Evolutionary conservation across 2,888 invertebrate genomes (phyloP).

Genomic region (Empis livida): DNA sequence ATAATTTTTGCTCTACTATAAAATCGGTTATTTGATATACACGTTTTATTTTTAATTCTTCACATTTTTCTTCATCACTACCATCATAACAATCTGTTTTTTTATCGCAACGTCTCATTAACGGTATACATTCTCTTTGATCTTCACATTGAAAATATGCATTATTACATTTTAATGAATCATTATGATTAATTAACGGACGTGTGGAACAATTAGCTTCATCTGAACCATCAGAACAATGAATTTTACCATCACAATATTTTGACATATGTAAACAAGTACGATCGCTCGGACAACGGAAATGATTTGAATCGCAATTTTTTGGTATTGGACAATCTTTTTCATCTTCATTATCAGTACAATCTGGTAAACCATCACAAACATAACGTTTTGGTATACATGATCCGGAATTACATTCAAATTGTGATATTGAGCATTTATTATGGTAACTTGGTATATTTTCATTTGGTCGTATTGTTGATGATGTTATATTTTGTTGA

Average conservation of each 20-base stretch:
- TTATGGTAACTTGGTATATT: constrained; percentile 12
- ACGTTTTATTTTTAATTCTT: constrained; percentile 27
- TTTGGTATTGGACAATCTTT: constrained; percentile 31
- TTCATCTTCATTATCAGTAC: constrained; percentile 50
- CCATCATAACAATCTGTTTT: constrained; percentile 59
- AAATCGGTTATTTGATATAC: constrained; percentile 46
- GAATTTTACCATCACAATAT: constrained; percentile 39
- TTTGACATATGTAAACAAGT: constrained; percentile 42
- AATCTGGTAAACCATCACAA: constrained; percentile 44
- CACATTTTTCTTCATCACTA: constrained; percentile 58
- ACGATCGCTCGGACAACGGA: constrained; percentile 47
- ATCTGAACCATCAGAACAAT: constrained; percentile 45
- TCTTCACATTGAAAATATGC: constrained; percentile 46
- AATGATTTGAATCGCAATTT: constrained; percentile 35
- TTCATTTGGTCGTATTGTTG: constrained; percentile 20
- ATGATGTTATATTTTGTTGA: constrained; percentile 11
- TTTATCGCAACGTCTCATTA: constrained; percentile 51
- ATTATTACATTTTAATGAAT: constrained; percentile 8
- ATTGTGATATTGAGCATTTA: constrained; percentile 31
- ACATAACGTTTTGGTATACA: constrained; percentile 44
- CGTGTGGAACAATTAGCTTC: constrained; percentile 34
- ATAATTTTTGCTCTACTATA: constrained; percentile 49
- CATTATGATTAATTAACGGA: not conserved
- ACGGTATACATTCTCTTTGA: constrained; percentile 42
- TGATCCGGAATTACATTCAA: constrained; percentile 28